Evolutionary conservation across 37 sponge, comb jelly and placozoan species (phyloP), one percentile per base, ranked within the genome.

Genomic region (Eunapius fragilis): DNA sequence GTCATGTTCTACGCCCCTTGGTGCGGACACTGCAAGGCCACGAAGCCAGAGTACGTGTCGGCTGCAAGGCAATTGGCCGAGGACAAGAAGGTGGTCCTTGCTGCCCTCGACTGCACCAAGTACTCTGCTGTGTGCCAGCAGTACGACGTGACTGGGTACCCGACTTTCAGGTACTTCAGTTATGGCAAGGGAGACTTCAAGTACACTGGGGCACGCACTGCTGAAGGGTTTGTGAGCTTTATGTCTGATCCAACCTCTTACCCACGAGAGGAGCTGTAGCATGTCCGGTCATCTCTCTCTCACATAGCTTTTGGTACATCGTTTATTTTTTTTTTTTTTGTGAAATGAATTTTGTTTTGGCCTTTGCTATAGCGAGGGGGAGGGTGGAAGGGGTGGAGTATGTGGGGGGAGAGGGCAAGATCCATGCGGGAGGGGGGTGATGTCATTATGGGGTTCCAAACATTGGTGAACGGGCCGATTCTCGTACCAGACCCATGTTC

Each of bases 1-100:
- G 96, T 97, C 78, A 93, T 97, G 94, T 97, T 97, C 89, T 97
- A 97, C 68, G 96, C 98, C 23, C 98, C 98, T 0, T 97, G 96
- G 96, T 97, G 97, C 80, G 97, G 97, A 28, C 97, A 97, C 76
- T 97, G 97, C 74, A 97, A 97, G 84, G 89, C 85, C 3, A 95
- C 97, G 27, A 97, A 97, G 75, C 97, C 97, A 67, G 87, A 94
- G 86, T 97, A 83, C 73, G 83, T 80, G 0, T 58, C 36, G 67
- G 93, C 97, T 31, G 97, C 97, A 17, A 88, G 88, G 31, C 50
- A 12, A 4, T 78, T 97, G 47, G 31, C 31, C 11, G 79, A 77
- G 1, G 88, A 96, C 48, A 92, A 86, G 82, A 96, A 97, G 80
- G 86, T 78, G 5, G 74, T 87, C 4, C 74, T 95, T 71, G 93